Conservation (phyloP, 2,797 vertebrate genomes). For the Anguilla obscura region DNA sequence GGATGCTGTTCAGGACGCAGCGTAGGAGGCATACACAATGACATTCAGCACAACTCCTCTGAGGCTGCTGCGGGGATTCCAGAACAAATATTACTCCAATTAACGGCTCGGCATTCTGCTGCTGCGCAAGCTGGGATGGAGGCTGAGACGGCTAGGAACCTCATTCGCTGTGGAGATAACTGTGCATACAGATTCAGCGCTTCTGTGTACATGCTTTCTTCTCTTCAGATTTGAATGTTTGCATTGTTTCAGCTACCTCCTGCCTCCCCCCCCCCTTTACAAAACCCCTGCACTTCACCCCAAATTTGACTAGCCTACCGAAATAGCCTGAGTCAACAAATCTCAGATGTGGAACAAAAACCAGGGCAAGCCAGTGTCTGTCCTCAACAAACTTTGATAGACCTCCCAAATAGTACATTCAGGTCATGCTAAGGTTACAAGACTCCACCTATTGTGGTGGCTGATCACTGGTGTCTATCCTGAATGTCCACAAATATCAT, state of each 20-base stretch:
- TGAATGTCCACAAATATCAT: not conserved
- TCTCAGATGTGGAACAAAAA: not conserved
- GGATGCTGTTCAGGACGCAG: not conserved
- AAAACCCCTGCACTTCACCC: not conserved
- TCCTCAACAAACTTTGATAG: not conserved
- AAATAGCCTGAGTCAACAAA: not conserved
- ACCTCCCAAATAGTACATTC: not conserved
- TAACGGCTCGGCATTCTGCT: not conserved
- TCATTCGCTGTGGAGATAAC: not conserved
- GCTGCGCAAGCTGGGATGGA: not conserved
- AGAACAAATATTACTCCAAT: conserved; percentile 15
- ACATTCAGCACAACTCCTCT: conserved; percentile 6
- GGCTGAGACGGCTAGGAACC: not conserved
- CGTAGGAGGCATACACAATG: not conserved
- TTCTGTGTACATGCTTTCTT: not conserved
- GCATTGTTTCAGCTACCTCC: not conserved
- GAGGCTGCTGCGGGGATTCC: conserved; percentile 6
- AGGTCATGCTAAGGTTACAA: not conserved
- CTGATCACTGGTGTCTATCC: not conserved
- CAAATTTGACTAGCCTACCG: not conserved
- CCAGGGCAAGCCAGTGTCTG: not conserved
- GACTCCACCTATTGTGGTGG: not conserved
- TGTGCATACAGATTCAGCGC: not conserved
- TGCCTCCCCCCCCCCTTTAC: not conserved
- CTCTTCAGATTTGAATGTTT: not conserved